A percentile compares a stretch with the other conserved stretches of the same genome.
phyloP scores from a whole-genome alignment of 2,113 vertebrate species.

The Brienomyrus brachyistius region DNA sequence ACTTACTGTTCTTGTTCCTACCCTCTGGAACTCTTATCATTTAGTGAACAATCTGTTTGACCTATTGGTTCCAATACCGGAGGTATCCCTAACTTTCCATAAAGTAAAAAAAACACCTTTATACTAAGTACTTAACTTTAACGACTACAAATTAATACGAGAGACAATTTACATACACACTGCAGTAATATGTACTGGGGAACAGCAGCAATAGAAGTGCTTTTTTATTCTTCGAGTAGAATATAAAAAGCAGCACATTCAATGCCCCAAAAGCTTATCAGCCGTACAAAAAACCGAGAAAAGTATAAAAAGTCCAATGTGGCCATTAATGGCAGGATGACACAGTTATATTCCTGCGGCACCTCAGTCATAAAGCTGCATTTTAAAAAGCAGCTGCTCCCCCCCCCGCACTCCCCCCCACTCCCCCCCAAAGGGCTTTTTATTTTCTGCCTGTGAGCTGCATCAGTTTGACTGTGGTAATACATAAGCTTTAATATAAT shows the following conservation, averaged over 20 bases:
- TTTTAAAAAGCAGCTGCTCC: background rate
- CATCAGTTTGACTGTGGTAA: background rate
- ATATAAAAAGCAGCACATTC: background rate
- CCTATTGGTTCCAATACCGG: background rate
- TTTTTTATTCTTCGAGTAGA: background rate
- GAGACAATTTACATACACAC: background rate
- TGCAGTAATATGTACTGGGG: background rate
- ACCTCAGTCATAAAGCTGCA: background rate
- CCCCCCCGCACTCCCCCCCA: background rate
- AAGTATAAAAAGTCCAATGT: background rate
- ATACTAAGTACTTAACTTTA: background rate
- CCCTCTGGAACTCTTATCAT: background rate
- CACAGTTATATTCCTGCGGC: background rate
- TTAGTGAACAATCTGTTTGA: background rate
- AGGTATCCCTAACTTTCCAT: background rate
- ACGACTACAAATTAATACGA: background rate
- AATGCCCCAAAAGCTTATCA: background rate
- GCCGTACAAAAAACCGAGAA: background rate
- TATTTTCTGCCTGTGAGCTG: background rate
- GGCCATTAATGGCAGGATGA: background rate
- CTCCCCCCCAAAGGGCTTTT: background rate
- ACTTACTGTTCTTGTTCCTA: background rate
- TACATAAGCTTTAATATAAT: background rate
- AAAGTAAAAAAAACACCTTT: background rate
- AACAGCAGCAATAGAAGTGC: background rate